These are phyloP conservation scores for Zootermopsis nevadensis DNA, from an alignment of 2,888 invertebrate species.

Conservation along the genomic window DNA sequence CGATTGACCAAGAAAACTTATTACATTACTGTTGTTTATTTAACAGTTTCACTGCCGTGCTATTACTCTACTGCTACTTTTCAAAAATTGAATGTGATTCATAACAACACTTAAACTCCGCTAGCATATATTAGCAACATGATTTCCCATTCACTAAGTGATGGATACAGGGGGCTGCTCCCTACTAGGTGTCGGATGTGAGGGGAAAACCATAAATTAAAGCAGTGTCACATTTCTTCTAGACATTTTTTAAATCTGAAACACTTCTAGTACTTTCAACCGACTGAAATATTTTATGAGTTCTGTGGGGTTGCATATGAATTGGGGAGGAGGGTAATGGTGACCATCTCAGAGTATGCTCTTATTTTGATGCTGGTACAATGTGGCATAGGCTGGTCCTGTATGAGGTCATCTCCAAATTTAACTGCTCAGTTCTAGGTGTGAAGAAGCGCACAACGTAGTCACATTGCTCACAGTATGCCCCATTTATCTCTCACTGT, in stretches of 20 bases:
- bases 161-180: not conserved
- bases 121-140: not conserved
- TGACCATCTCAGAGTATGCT: too few species aligned
- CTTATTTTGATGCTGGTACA: too few species aligned
- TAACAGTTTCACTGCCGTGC: conserved; percentile 31
- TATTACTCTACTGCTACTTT: not conserved
- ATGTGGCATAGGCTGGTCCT: too few species aligned
- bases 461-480: not conserved
- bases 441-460: conserved; percentile 9
- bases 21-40: conserved; percentile 9
- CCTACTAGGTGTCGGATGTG: not conserved
- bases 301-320: too few species aligned
- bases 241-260: too few species aligned
- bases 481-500: not conserved
- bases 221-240: not conserved
- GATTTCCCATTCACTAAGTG: conserved; percentile 9
- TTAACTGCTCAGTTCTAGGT: not conserved
- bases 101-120: not conserved
- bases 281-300: too few species aligned
- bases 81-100: conserved; percentile 12
- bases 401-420: not conserved
- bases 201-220: not conserved
- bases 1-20: conserved; percentile 12
- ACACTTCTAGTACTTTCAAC: too few species aligned
- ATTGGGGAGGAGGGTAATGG: too few species aligned